These are phyloP conservation scores for Hucho hucho DNA, from an alignment of 2,113 vertebrate genomes.

Conservation along the genomic window DNA sequence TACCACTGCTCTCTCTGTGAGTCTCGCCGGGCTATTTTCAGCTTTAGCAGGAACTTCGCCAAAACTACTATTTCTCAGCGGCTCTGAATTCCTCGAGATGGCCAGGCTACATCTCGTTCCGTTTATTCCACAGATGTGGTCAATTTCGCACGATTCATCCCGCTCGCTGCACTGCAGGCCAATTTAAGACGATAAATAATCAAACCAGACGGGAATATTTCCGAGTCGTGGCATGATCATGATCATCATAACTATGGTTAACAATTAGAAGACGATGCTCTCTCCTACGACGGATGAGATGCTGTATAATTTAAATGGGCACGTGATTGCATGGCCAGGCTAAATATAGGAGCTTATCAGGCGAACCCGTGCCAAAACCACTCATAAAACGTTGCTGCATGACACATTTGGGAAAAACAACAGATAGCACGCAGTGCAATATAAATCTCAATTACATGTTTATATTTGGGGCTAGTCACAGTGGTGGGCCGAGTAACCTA, in stretches of 20 bases:
- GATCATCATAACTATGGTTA: slow-evolving; percentile 59
- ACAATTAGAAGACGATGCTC: slow-evolving; percentile 25
- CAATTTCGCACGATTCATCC: slow-evolving; percentile 50
- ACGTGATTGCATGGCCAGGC: slow-evolving; percentile 47
- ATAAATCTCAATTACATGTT: too few relatives aligned
- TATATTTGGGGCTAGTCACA: neutral
- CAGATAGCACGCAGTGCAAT: too few relatives aligned
- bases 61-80: slow-evolving; percentile 30
- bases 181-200: slow-evolving; percentile 63
- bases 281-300: slow-evolving; percentile 36
- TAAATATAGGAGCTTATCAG: slow-evolving; percentile 60
- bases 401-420: too few relatives aligned
- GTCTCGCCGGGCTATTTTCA: too few relatives aligned
- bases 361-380: slow-evolving; percentile 23
- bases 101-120: slow-evolving; percentile 25
- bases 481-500: neutral
- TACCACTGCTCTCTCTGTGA: too few relatives aligned
- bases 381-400: slow-evolving; percentile 32
- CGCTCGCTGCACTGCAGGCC: slow-evolving; percentile 42
- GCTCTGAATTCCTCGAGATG: slow-evolving; percentile 12
- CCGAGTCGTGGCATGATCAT: slow-evolving; percentile 30
- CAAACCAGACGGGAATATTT: slow-evolving; percentile 56
- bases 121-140: slow-evolving; percentile 55
- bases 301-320: slow-evolving; percentile 18
- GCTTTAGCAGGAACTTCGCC: slow-evolving; percentile 4